Percentiles rank a stretch among this genome's conserved stretches.
phyloP scores from a whole-genome alignment of 2,888 invertebrate species.

The Myopa testacea region DNA sequence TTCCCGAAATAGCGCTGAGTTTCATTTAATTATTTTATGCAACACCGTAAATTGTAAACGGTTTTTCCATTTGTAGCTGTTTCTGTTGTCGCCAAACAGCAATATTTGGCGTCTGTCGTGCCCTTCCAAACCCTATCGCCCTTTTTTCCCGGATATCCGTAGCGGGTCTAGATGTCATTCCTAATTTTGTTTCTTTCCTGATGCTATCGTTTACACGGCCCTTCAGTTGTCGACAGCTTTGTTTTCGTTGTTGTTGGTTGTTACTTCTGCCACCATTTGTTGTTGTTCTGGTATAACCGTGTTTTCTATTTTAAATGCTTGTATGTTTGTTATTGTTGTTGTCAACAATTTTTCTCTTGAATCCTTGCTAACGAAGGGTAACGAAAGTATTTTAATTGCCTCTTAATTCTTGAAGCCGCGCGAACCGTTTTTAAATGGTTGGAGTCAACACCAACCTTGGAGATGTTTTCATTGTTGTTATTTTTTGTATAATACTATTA shows the following conservation, averaged over 20 bases:
- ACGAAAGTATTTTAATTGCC: background rate
- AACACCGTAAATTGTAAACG: background rate
- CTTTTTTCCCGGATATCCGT: background rate
- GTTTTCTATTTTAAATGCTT: no score
- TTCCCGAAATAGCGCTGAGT: background rate
- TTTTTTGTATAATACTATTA: background rate
- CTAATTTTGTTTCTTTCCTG: background rate
- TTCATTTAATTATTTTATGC: constrained; percentile 18
- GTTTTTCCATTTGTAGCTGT: background rate
- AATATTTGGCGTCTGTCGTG: no score
- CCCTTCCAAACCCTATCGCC: no score
- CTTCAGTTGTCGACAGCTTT: background rate
- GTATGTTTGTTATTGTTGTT: background rate
- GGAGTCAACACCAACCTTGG: background rate
- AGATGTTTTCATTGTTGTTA: background rate
- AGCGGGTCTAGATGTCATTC: background rate
- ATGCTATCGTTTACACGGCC: background rate
- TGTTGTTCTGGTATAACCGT: no score
- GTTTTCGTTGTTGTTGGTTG: background rate
- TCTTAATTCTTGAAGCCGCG: background rate
- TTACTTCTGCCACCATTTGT: no score
- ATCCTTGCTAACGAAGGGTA: background rate
- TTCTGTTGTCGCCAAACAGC: background rate
- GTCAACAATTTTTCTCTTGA: background rate
- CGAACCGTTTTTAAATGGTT: no score